Evolutionary conservation across 2,888 invertebrate genomes (phyloP), one percentile per base, ranked within the genome.

Genomic region (Drosophila hamatofila): DNA sequence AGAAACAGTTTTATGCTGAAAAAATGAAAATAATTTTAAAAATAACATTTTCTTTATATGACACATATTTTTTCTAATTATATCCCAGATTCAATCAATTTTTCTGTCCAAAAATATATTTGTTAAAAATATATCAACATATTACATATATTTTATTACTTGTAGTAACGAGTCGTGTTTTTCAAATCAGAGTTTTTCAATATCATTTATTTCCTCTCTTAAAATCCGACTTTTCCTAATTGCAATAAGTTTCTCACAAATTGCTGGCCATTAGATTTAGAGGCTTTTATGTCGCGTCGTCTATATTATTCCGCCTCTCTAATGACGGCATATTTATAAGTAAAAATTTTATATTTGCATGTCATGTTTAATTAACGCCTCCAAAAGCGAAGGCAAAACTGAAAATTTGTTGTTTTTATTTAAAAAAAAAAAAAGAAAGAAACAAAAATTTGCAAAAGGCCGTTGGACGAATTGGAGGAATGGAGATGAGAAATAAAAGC

Each of bases 331-430:
- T 76, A 67, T 78, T 78, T 78, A 78, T 84, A 84, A 81, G 84
- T 74, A 85, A 80, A 73, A 81, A 65, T 82, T 83, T 70, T 75
- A 88, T 88, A 85, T 85, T 85, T 85, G 88, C 85, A 83, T 85
- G 81, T 85, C 85, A 88, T 88, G 88, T 86, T 87, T 84, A 87
- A 87, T 87, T 81, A 87, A 89, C 87, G 85, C 82, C 86, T 79
- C 73, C 86, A 18, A 54, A 72, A 70, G 59, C 75, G 56, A 62
- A 71, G 58, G 62, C 25, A 49, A 61, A 65, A 46, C 59, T 56
- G 62, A 27, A 55, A 44, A 52, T 58, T 57, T 56, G 60, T 56
- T 18, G 49, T 55, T 65, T 73, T 55, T 5, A 44, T 55, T 62
- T 44, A 30, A 71, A 76, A 83, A 72, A 76, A 55, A 25, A 27